phyloP scores from a whole-genome alignment of 2,888 invertebrate species.

The Drosophila testacea region DNA sequence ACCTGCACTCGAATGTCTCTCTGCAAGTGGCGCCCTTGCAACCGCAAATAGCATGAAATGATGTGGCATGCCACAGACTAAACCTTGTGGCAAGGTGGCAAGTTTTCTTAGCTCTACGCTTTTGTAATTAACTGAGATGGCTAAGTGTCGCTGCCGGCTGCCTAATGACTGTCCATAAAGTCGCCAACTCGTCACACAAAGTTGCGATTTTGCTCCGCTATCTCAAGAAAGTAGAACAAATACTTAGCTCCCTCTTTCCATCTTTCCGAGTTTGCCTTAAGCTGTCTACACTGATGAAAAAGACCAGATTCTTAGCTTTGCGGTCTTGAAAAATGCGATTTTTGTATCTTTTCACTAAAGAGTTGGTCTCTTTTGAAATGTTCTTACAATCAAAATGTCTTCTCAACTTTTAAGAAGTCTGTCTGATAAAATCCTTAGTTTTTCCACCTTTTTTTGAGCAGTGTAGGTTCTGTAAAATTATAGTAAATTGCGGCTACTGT shows the following conservation, averaged over 20 bases:
- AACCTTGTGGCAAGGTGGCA: constrained; percentile 3
- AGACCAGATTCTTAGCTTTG: too few species aligned
- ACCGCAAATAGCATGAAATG: constrained; percentile 70
- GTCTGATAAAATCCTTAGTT: too few species aligned
- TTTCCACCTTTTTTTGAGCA: too few species aligned
- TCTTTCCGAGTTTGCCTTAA: constrained; percentile 1
- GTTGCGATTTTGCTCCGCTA: constrained; percentile 50
- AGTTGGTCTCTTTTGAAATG: too few species aligned
- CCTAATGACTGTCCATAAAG: constrained; percentile 82
- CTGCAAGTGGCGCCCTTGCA: constrained; percentile 44
- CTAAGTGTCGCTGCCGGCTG: constrained; percentile 72
- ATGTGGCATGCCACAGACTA: constrained; percentile 50
- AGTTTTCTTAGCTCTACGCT: constrained; percentile 37
- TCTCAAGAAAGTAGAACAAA: constrained; percentile 69
- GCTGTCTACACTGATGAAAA: background rate
- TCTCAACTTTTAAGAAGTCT: too few species aligned
- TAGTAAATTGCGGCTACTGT: constrained; percentile 74
- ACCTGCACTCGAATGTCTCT: constrained; percentile 32
- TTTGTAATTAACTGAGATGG: constrained; percentile 75
- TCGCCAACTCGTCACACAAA: constrained; percentile 54
- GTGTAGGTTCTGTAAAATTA: constrained; percentile 50
- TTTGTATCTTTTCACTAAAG: too few species aligned
- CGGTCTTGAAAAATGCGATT: too few species aligned
- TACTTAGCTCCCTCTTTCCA: background rate
- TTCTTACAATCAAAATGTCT: too few species aligned